Conservation (phyloP, 2,113 vertebrate genomes). For the Pseudorasbora parva region DNA sequence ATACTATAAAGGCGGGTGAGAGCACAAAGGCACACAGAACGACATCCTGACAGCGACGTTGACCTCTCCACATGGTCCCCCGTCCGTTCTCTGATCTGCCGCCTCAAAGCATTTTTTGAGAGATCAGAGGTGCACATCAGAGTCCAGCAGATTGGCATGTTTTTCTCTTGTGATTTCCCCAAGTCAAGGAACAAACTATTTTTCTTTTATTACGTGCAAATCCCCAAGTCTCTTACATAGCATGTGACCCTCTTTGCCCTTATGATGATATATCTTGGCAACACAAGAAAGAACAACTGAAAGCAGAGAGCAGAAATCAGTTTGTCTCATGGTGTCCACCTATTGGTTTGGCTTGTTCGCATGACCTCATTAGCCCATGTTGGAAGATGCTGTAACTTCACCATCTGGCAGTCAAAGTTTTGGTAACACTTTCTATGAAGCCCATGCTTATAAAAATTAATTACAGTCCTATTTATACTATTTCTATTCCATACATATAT, state of each 20-base stretch:
- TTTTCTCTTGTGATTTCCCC: conserved; percentile 54
- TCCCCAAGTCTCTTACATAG: not conserved
- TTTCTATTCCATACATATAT: too few relatives aligned
- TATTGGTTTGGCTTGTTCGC: not conserved
- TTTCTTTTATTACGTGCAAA: not conserved
- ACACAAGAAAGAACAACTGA: not conserved
- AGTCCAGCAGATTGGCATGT: conserved; percentile 56
- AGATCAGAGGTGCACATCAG: conserved; percentile 59
- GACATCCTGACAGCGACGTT: conserved; percentile 59
- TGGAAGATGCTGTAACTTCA: not conserved
- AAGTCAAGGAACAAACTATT: conserved; percentile 10
- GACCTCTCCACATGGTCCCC: conserved; percentile 61
- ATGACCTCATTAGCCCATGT: not conserved
- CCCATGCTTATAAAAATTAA: too few relatives aligned
- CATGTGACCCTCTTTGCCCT: not conserved
- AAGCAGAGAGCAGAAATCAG: not conserved
- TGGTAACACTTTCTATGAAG: too few relatives aligned
- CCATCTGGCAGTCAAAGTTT: not conserved
- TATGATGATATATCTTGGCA: not conserved
- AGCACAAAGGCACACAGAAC: conserved; percentile 63
- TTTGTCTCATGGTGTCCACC: not conserved
- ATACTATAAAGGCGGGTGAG: conserved; percentile 63
- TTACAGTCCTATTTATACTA: too few relatives aligned
- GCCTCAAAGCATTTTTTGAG: conserved; percentile 49
- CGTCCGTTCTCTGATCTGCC: conserved; percentile 61